Percentiles rank a stretch among this genome's conserved stretches.
These are phyloP conservation scores for Pemphredon lugubris DNA, from an alignment of 2,888 invertebrate species.

Conservation along the genomic window DNA sequence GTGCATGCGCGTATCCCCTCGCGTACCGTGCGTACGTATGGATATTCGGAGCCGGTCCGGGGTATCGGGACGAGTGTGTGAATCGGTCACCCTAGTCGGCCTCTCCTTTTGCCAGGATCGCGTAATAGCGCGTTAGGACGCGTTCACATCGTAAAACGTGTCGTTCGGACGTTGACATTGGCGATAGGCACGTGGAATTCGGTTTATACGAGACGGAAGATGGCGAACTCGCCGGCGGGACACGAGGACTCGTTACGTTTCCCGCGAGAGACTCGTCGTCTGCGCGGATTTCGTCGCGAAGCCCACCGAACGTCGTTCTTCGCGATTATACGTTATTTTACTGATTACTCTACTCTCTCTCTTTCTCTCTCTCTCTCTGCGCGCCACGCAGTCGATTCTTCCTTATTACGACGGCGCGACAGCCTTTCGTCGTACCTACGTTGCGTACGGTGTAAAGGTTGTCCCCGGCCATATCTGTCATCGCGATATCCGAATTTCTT, in stretches of 20 bases:
- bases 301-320: too few species aligned
- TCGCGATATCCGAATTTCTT: too few species aligned
- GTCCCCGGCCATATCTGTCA: too few species aligned
- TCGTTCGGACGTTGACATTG: constrained; percentile 2
- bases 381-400: too few species aligned
- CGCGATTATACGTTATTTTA: too few species aligned
- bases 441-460: too few species aligned
- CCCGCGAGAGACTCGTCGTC: not conserved
- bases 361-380: too few species aligned
- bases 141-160: constrained; percentile 25
- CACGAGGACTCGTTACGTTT: not conserved
- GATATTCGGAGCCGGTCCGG: constrained; percentile 24
- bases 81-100: constrained; percentile 24
- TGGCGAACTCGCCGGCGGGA: not conserved
- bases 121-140: constrained; percentile 29
- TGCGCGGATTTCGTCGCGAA: too few species aligned
- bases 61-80: constrained; percentile 7
- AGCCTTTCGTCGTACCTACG: too few species aligned
- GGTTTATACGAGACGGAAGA: constrained; percentile 9
- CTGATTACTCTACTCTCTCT: too few species aligned
- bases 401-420: too few species aligned
- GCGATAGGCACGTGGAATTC: constrained; percentile 2
- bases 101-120: constrained; percentile 7
- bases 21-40: constrained; percentile 6
- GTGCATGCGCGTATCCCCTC: constrained; percentile 24